Percentiles rank a stretch among this genome's conserved stretches.
These are phyloP conservation scores for Mythimna lalbum DNA, from an alignment of 2,888 invertebrate species.

Conservation along the genomic window DNA sequence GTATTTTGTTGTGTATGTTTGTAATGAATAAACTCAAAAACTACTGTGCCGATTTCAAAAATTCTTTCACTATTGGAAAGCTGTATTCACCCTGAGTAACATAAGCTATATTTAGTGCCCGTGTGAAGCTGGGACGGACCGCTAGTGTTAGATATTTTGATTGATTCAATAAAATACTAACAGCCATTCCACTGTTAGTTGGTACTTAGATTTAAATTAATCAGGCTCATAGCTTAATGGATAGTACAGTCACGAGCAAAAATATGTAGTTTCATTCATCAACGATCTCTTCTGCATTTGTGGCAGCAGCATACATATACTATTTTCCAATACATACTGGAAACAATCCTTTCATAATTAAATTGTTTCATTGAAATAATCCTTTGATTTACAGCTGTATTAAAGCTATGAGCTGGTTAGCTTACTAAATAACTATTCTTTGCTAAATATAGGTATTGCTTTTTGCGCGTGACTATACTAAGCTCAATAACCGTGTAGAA, in stretches of 20 bases:
- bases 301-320: neutral
- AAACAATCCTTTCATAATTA: too few relatives aligned
- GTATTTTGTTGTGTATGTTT: too few relatives aligned
- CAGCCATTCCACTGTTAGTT: neutral
- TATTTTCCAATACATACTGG: neutral
- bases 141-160: neutral
- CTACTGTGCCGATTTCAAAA: too few relatives aligned
- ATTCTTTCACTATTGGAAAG: too few relatives aligned
- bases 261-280: neutral
- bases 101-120: too few relatives aligned
- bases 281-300: too few relatives aligned
- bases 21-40: too few relatives aligned
- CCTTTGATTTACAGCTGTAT: too few relatives aligned
- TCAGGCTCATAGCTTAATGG: neutral
- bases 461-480: slow-evolving; percentile 7
- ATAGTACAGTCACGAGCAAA: neutral
- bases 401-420: too few relatives aligned
- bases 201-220: neutral
- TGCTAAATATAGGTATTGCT: neutral
- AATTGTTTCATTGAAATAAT: too few relatives aligned
- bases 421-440: neutral
- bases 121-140: too few relatives aligned
- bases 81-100: too few relatives aligned
- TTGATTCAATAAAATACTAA: neutral
- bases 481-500: neutral